These are phyloP conservation scores for Atlantisia rogersi DNA, from an alignment of 2,113 vertebrate genomes.

Conservation along the genomic window DNA sequence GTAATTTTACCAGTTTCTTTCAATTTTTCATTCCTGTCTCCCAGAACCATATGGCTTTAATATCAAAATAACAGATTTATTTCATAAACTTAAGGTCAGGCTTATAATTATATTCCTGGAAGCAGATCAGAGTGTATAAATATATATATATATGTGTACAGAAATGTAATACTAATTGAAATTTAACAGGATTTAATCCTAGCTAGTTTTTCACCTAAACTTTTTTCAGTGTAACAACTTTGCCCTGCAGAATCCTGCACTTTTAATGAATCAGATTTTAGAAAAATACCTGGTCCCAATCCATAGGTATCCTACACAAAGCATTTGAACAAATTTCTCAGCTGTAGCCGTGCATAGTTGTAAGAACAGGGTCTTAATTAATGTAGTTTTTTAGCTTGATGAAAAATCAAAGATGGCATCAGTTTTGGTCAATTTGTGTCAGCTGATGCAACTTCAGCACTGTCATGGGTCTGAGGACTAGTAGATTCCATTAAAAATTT, in stretches of 20 bases:
- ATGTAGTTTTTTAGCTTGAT: neutral
- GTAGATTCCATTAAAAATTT: neutral
- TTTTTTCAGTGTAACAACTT: neutral
- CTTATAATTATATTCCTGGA: neutral
- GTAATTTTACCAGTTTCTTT: neutral
- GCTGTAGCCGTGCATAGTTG: neutral
- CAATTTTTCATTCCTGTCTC: neutral
- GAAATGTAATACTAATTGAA: neutral
- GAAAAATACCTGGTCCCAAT: neutral
- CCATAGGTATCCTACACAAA: neutral
- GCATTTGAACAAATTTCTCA: neutral
- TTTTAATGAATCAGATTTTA: neutral
- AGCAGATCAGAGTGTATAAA: neutral
- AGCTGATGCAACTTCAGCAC: neutral
- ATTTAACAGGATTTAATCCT: neutral
- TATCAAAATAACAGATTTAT: neutral
- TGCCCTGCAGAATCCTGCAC: neutral
- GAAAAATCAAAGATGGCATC: neutral
- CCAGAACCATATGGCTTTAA: neutral
- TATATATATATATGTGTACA: neutral
- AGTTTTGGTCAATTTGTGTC: neutral
- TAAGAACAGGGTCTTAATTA: neutral
- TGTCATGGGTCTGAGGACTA: neutral
- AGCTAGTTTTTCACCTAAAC: neutral
- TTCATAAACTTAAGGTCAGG: neutral